Conservation (phyloP, 2,888 invertebrate genomes). For the Theristus sp. region DNA sequence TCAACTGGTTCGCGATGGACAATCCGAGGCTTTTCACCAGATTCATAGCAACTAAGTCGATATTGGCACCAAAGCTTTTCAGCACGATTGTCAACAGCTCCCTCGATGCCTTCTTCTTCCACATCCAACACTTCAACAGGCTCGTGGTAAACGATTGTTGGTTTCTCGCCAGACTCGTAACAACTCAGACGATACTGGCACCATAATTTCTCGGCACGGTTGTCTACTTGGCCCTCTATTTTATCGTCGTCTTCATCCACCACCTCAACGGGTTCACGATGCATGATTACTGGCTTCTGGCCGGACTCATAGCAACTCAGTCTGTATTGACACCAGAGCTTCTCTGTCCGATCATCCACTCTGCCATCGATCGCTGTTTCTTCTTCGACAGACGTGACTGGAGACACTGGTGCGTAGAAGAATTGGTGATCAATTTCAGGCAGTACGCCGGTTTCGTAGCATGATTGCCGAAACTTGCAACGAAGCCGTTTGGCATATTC, state of each 20-base stretch:
- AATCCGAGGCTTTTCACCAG: not conserved
- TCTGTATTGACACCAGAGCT: constrained; percentile 17
- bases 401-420: constrained; percentile 5
- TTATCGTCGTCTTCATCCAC: constrained; percentile 10
- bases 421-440: constrained; percentile 11
- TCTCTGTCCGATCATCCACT: not conserved
- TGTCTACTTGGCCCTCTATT: constrained; percentile 8
- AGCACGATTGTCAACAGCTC: constrained; percentile 5
- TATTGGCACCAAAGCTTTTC: constrained; percentile 16
- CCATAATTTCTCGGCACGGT: constrained; percentile 9
- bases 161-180: constrained; percentile 13
- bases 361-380: constrained; percentile 12
- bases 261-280: not conserved
- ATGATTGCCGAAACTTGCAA: constrained; percentile 20
- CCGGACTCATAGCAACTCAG: constrained; percentile 20
- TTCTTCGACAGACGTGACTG: constrained; percentile 10
- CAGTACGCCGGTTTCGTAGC: constrained; percentile 17
- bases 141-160: not conserved
- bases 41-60: constrained; percentile 22
- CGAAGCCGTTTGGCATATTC: constrained; percentile 6
- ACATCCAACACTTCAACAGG: constrained; percentile 1
- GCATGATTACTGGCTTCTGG: not conserved
- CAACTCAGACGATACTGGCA: constrained; percentile 21
- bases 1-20: not conserved
- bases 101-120: constrained; percentile 10